Evolutionary conservation across 2,113 vertebrate species (phyloP), one percentile per base, ranked within the genome.

Genomic region (Sebastes schlegelii): DNA sequence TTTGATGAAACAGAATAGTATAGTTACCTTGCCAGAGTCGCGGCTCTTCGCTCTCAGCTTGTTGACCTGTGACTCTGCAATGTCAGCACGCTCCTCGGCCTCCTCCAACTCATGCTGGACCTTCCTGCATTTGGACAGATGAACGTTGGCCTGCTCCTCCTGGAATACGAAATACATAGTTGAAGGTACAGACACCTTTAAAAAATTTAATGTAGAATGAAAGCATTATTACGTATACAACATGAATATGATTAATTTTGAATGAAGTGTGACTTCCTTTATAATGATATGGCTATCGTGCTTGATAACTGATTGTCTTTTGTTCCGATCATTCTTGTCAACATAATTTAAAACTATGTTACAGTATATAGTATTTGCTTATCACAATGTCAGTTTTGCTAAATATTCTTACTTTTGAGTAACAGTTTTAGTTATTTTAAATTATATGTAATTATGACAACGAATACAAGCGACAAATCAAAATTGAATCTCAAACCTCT

Each of bases 21-120:
- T n/a, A 19, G 14, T 82, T 80, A 94, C 94, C 94, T 95, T 95
- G 84, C 95, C 95, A 79, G 80, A 40, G 43, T 97, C 96, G 1
- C 94, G 94, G 76, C 89, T 97, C 92, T 97, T 96, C 57, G 94
- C 93, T 74, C 95, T 93, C 52, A 97, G 73, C 73, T 96, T 97
- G 93, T 96, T 97, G 89, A 96, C 95, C 79, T 96, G 95, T 34
- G 96, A 95, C 88, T 97, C 96, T 0, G 95, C 93, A 1, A 96
- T 96, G 45, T 97, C 96, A 0, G 95, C 96, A 46, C 96, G 92
- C 87, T 97, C 96, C 88, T 97, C 95, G 4, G 96, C 95, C 89
- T 97, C 96, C 76, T 97, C 95, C 75, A 97, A 90, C 78, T 96
- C 95, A 55, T 97, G 95, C 90, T 97, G 96, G 61, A 94, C 73